A percentile compares a stretch with the other conserved stretches of the same genome.
Evolutionary conservation across 2,888 invertebrate species (phyloP).

Genomic region (Andrena haemorrhoa): DNA sequence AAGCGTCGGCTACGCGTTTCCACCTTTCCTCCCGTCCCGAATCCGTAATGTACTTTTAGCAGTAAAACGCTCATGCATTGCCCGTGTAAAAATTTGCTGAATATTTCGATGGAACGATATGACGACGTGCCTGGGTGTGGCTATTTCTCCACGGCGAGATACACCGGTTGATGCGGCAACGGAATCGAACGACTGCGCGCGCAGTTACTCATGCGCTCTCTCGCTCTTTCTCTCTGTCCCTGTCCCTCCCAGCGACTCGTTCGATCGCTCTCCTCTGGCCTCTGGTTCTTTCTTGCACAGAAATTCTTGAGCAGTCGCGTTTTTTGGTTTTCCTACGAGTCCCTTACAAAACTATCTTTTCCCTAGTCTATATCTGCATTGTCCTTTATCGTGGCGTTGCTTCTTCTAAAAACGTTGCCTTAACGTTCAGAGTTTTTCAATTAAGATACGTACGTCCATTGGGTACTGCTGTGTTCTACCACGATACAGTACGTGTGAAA

Average conservation of each 20-base stretch:
- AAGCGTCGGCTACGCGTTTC: slow-evolving; percentile 25
- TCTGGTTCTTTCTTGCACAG: slow-evolving; percentile 1
- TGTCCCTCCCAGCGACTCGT: neutral
- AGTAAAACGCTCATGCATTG: neutral
- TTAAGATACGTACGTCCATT: neutral
- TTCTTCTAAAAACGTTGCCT: neutral
- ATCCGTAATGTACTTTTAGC: neutral
- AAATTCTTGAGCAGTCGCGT: slow-evolving; percentile 17
- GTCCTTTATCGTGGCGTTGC: neutral
- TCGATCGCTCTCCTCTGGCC: neutral
- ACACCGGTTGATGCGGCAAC: slow-evolving; percentile 79
- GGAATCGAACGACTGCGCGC: slow-evolving; percentile 84
- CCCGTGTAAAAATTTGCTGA: neutral
- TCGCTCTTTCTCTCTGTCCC: slow-evolving; percentile 20
- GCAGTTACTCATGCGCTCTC: slow-evolving; percentile 67
- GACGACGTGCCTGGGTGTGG: slow-evolving; percentile 77
- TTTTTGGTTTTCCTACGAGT: neutral
- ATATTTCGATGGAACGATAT: slow-evolving; percentile 14
- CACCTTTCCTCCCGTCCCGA: neutral
- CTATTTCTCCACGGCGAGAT: slow-evolving; percentile 69
- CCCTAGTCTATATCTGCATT: neutral
- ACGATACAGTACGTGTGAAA: neutral
- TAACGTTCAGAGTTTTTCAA: neutral
- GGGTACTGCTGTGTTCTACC: neutral
- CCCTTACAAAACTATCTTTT: neutral